Evolutionary conservation across 2,113 vertebrate species (phyloP).

Genomic region (Mohoua ochrocephala): DNA sequence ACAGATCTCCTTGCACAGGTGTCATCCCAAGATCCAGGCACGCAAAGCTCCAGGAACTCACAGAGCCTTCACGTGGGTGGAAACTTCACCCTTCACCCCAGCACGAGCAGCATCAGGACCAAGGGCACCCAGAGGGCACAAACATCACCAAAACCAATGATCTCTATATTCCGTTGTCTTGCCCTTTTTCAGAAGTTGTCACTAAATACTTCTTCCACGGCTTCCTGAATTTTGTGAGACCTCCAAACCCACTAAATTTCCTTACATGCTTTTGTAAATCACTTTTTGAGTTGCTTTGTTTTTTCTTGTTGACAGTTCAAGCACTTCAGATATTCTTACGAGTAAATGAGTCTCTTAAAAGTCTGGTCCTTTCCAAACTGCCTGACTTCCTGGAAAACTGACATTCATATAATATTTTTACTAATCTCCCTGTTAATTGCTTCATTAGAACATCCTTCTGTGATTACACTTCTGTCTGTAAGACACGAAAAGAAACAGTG

Average conservation of each 20-base stretch:
- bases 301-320: background rate
- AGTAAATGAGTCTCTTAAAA: background rate
- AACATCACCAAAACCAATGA: background rate
- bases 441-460: background rate
- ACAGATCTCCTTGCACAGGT: background rate
- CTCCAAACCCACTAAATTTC: background rate
- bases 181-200: background rate
- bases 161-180: background rate
- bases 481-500: background rate
- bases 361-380: background rate
- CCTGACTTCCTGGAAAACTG: background rate
- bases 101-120: accelerated
- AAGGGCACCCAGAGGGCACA: accelerated
- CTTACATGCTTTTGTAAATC: background rate
- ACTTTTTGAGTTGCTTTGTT: background rate
- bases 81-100: background rate
- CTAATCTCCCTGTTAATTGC: background rate
- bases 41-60: background rate
- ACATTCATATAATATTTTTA: background rate
- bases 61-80: background rate
- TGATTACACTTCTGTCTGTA: background rate
- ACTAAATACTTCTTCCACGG: background rate
- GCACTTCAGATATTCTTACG: background rate
- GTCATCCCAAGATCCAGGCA: background rate
- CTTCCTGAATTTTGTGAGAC: background rate